Conservation (phyloP, 2,113 vertebrate species). For the Otolemur garnettii region DNA sequence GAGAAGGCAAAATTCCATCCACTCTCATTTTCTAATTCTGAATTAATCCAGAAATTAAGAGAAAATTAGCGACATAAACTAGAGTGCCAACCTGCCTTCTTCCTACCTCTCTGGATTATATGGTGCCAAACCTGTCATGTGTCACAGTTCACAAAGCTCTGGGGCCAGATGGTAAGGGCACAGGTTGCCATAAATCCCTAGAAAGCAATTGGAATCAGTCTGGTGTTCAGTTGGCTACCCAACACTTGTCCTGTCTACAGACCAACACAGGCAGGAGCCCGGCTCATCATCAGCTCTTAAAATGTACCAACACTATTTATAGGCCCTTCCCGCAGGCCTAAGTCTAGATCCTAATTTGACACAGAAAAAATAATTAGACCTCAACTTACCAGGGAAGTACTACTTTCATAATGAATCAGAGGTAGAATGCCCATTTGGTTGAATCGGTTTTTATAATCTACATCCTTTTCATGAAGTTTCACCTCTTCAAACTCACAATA, state of each 20-base stretch:
- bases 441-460: not conserved
- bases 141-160: conserved; percentile 15
- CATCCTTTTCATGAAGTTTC: not conserved
- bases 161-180: not conserved
- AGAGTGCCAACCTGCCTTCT: not conserved
- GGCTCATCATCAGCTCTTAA: not conserved
- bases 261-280: not conserved
- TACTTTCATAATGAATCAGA: not conserved
- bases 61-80: not conserved
- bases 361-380: not conserved
- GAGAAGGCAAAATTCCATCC: not conserved
- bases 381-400: not conserved
- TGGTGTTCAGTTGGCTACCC: not conserved
- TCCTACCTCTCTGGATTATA: not conserved
- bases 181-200: not conserved
- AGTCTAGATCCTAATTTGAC: not conserved
- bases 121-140: not conserved
- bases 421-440: not conserved
- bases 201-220: not conserved
- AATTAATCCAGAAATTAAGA: conserved; percentile 52
- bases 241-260: not conserved
- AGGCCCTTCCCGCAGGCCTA: not conserved
- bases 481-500: not conserved
- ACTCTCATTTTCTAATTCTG: not conserved
- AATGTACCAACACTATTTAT: not conserved